Evolutionary conservation across 2,888 invertebrate species (phyloP).

Genomic region (Urechis unicinctus): DNA sequence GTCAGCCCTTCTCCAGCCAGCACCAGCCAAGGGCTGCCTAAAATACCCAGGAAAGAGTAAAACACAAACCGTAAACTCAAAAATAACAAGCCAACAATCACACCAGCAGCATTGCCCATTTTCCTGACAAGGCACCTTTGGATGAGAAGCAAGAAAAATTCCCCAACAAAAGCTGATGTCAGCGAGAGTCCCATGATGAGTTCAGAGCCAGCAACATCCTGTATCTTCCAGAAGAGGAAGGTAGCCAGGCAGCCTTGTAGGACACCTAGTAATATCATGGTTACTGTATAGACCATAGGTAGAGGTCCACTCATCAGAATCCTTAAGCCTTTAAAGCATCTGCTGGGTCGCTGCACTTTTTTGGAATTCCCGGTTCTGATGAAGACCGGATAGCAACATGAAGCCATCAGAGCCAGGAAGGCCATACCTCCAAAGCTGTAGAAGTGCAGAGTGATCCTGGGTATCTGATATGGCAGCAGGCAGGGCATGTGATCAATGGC

Average conservation of each 20-base stretch:
- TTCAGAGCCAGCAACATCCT: conserved; percentile 36
- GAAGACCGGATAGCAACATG: conserved; percentile 36
- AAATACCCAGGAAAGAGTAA: conserved; percentile 34
- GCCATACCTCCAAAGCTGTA: conserved; percentile 37
- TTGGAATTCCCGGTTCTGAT: conserved; percentile 29
- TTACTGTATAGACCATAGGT: conserved; percentile 29
- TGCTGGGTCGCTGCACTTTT: conserved; percentile 13
- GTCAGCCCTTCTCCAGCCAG: conserved; percentile 8
- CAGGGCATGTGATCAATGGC: conserved; percentile 39
- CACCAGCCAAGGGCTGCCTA: conserved; percentile 31
- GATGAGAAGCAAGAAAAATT: conserved; percentile 36
- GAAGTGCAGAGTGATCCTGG: conserved; percentile 41
- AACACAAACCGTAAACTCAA: conserved; percentile 30
- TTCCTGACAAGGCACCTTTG: conserved; percentile 29
- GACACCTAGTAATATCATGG: conserved; percentile 36
- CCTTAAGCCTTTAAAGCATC: conserved; percentile 24
- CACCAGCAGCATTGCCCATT: conserved; percentile 33
- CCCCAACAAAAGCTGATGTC: conserved; percentile 32
- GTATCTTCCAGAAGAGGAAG: conserved; percentile 41
- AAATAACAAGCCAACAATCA: conserved; percentile 28
- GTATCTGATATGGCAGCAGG: conserved; percentile 29
- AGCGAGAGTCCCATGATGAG: conserved; percentile 36
- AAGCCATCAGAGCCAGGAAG: conserved; percentile 27
- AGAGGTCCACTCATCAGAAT: conserved; percentile 32
- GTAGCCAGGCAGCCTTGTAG: conserved; percentile 33